phyloP scores from a whole-genome alignment of 1,140 invertebrate genomes.

The Helicorthomorpha holstii region DNA sequence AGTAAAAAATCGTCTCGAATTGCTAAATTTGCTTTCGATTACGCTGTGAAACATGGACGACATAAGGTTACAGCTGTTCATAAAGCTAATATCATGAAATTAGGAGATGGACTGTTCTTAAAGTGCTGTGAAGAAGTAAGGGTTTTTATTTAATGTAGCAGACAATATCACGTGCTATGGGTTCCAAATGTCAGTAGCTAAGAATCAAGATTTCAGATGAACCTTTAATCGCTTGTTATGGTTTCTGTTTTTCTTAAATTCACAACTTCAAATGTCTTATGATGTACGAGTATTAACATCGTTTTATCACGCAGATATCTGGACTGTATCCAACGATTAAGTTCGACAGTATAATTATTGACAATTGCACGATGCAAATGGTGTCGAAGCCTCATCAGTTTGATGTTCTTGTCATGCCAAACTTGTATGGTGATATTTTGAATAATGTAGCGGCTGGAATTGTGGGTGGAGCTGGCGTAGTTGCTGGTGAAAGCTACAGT shows the following conservation, averaged over 20 bases:
- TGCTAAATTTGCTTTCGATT: slow-evolving; percentile 45
- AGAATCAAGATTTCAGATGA: too few species aligned
- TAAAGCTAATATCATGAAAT: slow-evolving; percentile 46
- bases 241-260: too few species aligned
- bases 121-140: slow-evolving; percentile 30
- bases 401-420: slow-evolving; percentile 33
- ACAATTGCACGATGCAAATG: slow-evolving; percentile 42
- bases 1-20: slow-evolving; percentile 32
- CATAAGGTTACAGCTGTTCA: slow-evolving; percentile 33
- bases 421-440: slow-evolving; percentile 41
- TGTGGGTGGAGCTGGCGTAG: slow-evolving; percentile 44
- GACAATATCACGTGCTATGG: too few species aligned
- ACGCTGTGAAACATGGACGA: slow-evolving; percentile 33
- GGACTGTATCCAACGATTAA: slow-evolving; percentile 36
- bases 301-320: slow-evolving; percentile 19
- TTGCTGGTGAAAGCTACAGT: slow-evolving; percentile 34
- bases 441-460: slow-evolving; percentile 41
- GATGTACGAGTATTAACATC: neutral
- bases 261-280: too few species aligned
- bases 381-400: slow-evolving; percentile 23
- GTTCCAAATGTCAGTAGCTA: too few species aligned
- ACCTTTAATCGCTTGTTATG: too few species aligned
- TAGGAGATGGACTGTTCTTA: slow-evolving; percentile 39
- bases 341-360: slow-evolving; percentile 41
- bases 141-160: too few species aligned